These are phyloP conservation scores for Eospalax fontanierii DNA, from an alignment of 2,797 vertebrate species.

Conservation along the genomic window DNA sequence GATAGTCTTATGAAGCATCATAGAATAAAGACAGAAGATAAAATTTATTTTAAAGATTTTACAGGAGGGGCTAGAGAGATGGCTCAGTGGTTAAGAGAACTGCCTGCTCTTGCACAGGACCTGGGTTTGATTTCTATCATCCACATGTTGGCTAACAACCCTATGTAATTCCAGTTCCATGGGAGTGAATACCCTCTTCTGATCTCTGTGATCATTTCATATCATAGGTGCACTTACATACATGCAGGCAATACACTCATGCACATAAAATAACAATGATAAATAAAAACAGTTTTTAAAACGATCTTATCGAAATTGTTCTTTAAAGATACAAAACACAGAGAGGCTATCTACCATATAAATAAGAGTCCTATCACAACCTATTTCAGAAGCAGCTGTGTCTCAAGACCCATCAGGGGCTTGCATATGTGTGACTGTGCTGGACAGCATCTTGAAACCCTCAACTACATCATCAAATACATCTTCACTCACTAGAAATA, in stretches of 20 bases:
- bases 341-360: not conserved
- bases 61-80: not conserved
- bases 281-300: too few species aligned
- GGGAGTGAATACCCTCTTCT: too few species aligned
- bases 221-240: too few species aligned
- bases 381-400: conserved; percentile 1
- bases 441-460: not conserved
- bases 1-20: not conserved
- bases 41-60: conserved; percentile 16
- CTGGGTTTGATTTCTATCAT: too few species aligned
- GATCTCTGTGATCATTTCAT: too few species aligned
- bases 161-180: too few species aligned
- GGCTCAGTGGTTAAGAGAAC: too few species aligned
- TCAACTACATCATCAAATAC: conserved; percentile 35
- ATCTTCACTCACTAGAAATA: not conserved
- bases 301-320: not conserved
- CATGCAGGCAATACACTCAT: too few species aligned
- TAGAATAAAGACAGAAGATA: conserved; percentile 7
- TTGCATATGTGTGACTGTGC: not conserved
- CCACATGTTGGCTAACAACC: too few species aligned
- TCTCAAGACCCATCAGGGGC: not conserved
- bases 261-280: too few species aligned
- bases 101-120: too few species aligned
- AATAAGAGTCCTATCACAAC: not conserved
- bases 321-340: not conserved